These are phyloP conservation scores for Leptoteleia sp. DNA, from an alignment of 1,140 invertebrate species.

Conservation along the genomic window DNA sequence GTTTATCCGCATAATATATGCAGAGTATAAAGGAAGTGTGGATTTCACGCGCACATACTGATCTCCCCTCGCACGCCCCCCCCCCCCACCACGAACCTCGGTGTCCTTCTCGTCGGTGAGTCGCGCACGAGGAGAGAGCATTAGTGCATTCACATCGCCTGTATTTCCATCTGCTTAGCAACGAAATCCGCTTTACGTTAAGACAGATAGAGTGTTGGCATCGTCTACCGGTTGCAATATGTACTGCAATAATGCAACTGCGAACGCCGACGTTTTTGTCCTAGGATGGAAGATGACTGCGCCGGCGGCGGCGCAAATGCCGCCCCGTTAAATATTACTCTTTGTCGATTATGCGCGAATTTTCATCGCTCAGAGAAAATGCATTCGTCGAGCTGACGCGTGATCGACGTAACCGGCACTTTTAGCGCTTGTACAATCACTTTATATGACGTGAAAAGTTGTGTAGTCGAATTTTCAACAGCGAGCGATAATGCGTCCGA, in stretches of 20 bases:
- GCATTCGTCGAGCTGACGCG: slow-evolving; percentile 62
- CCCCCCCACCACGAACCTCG: slow-evolving; percentile 42
- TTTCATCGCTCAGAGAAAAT: slow-evolving; percentile 60
- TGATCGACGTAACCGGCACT: slow-evolving; percentile 63
- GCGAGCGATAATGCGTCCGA: slow-evolving; percentile 47
- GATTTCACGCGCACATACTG: slow-evolving; percentile 28
- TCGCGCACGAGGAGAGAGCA: too few relatives aligned
- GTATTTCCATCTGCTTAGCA: slow-evolving; percentile 79
- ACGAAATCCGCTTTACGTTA: slow-evolving; percentile 78
- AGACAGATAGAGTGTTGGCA: slow-evolving; percentile 72
- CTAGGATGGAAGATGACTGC: slow-evolving; percentile 41
- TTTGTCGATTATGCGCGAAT: slow-evolving; percentile 61
- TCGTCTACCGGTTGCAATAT: slow-evolving; percentile 71
- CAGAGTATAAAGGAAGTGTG: slow-evolving; percentile 37
- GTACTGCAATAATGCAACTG: slow-evolving; percentile 64
- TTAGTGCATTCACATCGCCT: slow-evolving; percentile 74
- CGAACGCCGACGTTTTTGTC: slow-evolving; percentile 58
- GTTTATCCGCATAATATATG: slow-evolving; percentile 48
- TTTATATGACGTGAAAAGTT: slow-evolving; percentile 56
- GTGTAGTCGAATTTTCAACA: slow-evolving; percentile 51
- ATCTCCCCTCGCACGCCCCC: slow-evolving; percentile 36
- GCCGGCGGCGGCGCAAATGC: slow-evolving; percentile 17
- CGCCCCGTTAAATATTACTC: slow-evolving; percentile 58
- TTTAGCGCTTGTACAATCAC: slow-evolving; percentile 58
- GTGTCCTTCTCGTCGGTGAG: too few relatives aligned